Evolutionary conservation across 1,140 invertebrate species (phyloP).

Genomic region (Drosophila repleta): DNA sequence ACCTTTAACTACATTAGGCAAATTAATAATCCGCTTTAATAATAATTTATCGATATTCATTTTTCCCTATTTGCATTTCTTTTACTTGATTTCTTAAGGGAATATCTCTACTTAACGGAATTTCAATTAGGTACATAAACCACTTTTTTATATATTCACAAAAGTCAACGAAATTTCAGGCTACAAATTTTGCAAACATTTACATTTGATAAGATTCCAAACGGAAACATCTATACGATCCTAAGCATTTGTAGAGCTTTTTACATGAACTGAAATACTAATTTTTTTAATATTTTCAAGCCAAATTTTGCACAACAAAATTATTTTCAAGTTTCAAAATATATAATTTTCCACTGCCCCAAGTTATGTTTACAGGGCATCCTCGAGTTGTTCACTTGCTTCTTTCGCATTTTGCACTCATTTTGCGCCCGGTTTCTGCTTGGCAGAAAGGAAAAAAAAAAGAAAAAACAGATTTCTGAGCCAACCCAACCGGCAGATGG

Average conservation of each 20-base stretch:
- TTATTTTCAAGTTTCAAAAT: no score
- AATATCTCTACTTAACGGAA: not conserved
- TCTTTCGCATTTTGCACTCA: not conserved
- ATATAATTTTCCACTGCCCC: no score
- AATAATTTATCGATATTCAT: not conserved
- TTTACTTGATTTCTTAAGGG: not conserved
- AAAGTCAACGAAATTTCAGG: not conserved
- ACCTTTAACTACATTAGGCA: not conserved
- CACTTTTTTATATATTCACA: not conserved
- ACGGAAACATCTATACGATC: no score
- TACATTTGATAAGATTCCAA: no score
- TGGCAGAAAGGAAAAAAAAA: not conserved
- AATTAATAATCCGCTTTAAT: constrained; percentile 1
- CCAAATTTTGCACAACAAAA: no score
- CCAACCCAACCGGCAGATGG: constrained; percentile 42
- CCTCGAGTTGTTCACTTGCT: not conserved
- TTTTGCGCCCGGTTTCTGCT: constrained; percentile 2
- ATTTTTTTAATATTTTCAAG: no score
- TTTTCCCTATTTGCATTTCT: not conserved
- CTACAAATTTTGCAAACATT: no score
- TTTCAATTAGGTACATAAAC: not conserved
- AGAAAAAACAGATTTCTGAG: constrained; percentile 7
- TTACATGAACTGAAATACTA: no score
- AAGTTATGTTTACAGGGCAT: constrained; percentile 11
- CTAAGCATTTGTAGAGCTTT: no score